Conservation (phyloP, 2,797 vertebrate genomes). For the Tapirus indicus region DNA sequence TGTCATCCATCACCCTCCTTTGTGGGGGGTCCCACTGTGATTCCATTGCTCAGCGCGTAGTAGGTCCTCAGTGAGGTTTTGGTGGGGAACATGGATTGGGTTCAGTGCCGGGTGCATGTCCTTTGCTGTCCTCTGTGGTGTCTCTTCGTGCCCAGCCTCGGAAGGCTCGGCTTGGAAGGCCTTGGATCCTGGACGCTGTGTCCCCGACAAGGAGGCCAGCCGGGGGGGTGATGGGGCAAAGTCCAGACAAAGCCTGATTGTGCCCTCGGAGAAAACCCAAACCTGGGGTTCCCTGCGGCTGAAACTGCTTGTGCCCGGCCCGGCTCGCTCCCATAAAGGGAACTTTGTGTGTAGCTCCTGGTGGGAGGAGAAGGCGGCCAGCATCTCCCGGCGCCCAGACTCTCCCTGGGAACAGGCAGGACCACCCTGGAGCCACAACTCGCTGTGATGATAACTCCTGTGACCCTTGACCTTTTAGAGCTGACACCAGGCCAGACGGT, state of each 20-base stretch:
- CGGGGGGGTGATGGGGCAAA: background rate
- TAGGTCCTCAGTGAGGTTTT: background rate
- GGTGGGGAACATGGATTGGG: fast-evolving
- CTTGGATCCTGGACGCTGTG: background rate
- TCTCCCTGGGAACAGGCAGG: background rate
- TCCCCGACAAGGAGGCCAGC: background rate
- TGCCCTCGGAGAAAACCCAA: conserved; percentile 64
- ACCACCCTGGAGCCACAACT: background rate
- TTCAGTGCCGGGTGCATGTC: fast-evolving
- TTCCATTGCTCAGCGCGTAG: fast-evolving
- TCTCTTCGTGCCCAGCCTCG: background rate
- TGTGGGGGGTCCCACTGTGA: fast-evolving
- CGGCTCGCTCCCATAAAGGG: conserved; percentile 64
- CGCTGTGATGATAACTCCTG: background rate
- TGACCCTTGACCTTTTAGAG: conserved; percentile 18
- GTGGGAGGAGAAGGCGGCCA: background rate
- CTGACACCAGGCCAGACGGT: background rate
- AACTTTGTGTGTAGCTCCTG: conserved; percentile 66
- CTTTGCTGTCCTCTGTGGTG: background rate
- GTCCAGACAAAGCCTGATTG: conserved; percentile 64
- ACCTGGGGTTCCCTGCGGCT: conserved; percentile 64
- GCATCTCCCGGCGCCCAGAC: background rate
- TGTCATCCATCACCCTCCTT: fast-evolving
- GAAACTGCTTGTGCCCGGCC: background rate
- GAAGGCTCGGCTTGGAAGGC: background rate